These are phyloP conservation scores for Discoglossus pictus DNA, from an alignment of 2,797 vertebrate species.

Conservation along the genomic window DNA sequence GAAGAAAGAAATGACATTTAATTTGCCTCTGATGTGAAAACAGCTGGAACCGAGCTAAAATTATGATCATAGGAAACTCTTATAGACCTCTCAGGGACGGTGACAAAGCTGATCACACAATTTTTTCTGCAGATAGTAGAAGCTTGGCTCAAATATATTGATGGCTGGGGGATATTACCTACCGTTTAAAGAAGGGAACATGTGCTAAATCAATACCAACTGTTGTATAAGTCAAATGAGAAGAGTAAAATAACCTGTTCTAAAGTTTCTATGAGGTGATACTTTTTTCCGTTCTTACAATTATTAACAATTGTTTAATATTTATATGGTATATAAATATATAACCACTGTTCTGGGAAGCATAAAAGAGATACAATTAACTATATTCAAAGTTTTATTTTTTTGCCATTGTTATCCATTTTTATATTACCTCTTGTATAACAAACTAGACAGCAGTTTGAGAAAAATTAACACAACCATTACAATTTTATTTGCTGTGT, in stretches of 20 bases:
- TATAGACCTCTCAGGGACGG: conserved; percentile 56
- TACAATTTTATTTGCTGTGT: too few relatives aligned
- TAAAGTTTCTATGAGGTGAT: neutral
- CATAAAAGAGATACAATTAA: too few relatives aligned
- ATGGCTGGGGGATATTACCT: conserved; percentile 50
- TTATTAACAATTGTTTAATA: too few relatives aligned
- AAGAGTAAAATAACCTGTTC: too few relatives aligned
- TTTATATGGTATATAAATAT: too few relatives aligned
- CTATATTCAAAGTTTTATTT: too few relatives aligned
- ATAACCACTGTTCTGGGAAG: too few relatives aligned
- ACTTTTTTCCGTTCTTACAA: too few relatives aligned
- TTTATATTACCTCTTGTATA: too few relatives aligned
- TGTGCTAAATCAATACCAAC: conserved; percentile 32
- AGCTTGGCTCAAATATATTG: conserved; percentile 43
- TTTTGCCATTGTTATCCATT: too few relatives aligned
- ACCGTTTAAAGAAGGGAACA: conserved; percentile 47
- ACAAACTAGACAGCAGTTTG: too few relatives aligned
- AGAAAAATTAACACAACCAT: too few relatives aligned
- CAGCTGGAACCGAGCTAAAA: conserved; percentile 56
- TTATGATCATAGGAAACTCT: conserved; percentile 52
- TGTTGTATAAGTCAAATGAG: conserved; percentile 13
- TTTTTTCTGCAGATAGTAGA: conserved; percentile 53
- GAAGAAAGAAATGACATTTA: conserved; percentile 57
- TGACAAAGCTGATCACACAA: conserved; percentile 56
- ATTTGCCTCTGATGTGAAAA: conserved; percentile 54